A percentile compares a stretch with the other conserved stretches of the same genome.
Evolutionary conservation across 2,113 vertebrate genomes (phyloP).

Genomic region (Paratilapia polleni): DNA sequence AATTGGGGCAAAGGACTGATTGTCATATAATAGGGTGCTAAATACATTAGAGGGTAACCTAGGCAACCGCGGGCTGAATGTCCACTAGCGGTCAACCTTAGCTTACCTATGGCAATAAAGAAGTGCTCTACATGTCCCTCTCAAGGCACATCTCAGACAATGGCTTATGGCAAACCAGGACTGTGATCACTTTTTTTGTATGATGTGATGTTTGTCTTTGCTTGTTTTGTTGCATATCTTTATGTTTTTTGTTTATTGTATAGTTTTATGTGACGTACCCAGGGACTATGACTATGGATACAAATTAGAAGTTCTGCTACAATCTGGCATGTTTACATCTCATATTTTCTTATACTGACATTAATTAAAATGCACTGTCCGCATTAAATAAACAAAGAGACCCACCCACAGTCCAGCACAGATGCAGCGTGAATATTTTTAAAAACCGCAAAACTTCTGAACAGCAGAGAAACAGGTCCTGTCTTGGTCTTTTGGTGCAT

Average conservation of each 20-base stretch:
- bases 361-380: neutral
- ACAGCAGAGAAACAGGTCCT: neutral
- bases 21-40: neutral
- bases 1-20: rapidly evolving
- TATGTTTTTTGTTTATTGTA: neutral
- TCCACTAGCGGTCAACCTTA: neutral
- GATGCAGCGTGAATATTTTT: neutral
- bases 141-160: neutral
- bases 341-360: neutral
- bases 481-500: neutral
- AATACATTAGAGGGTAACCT: neutral
- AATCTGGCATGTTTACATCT: neutral
- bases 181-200: neutral
- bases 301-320: neutral
- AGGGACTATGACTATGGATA: neutral
- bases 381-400: neutral
- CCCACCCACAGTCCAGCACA: neutral
- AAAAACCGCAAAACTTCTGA: neutral
- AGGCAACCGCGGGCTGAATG: neutral
- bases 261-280: neutral
- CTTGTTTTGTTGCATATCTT: neutral
- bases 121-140: rapidly evolving
- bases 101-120: neutral
- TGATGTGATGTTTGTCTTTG: neutral
- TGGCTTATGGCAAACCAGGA: neutral